phyloP scores from a whole-genome alignment of 1,140 invertebrate species.

The Nasonia giraulti region DNA sequence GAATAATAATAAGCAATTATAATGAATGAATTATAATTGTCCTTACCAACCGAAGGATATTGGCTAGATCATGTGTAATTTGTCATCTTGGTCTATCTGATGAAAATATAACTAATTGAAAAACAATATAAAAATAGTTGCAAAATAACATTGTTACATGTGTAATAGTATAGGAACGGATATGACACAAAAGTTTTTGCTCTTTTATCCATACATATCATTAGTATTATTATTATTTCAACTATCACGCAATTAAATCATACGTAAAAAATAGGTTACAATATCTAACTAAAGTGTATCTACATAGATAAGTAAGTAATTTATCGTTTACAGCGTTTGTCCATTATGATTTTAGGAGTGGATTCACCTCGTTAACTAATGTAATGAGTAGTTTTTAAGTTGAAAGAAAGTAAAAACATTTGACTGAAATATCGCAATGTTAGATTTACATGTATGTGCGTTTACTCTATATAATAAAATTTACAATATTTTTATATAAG shows the following conservation, averaged over 20 bases:
- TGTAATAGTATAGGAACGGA: neutral
- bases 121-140: slow-evolving; percentile 21
- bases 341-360: neutral
- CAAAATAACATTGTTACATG: neutral
- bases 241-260: neutral
- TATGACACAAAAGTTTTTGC: slow-evolving; percentile 4
- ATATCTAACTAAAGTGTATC: neutral
- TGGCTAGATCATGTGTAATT: slow-evolving; percentile 12
- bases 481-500: slow-evolving; percentile 41
- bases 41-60: neutral
- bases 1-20: slow-evolving; percentile 10
- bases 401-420: neutral
- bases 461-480: slow-evolving; percentile 32
- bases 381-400: neutral
- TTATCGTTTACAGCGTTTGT: neutral
- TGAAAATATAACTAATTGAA: neutral
- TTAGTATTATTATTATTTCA: slow-evolving; percentile 12
- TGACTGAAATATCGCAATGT: slow-evolving; percentile 32
- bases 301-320: neutral
- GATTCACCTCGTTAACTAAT: neutral
- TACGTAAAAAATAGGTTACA: no score
- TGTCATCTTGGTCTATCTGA: neutral
- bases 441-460: slow-evolving; percentile 32
- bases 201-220: neutral
- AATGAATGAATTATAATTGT: slow-evolving; percentile 12